Evolutionary conservation across 2,888 invertebrate species (phyloP).

Genomic region (Caenorhabditis panamensis): DNA sequence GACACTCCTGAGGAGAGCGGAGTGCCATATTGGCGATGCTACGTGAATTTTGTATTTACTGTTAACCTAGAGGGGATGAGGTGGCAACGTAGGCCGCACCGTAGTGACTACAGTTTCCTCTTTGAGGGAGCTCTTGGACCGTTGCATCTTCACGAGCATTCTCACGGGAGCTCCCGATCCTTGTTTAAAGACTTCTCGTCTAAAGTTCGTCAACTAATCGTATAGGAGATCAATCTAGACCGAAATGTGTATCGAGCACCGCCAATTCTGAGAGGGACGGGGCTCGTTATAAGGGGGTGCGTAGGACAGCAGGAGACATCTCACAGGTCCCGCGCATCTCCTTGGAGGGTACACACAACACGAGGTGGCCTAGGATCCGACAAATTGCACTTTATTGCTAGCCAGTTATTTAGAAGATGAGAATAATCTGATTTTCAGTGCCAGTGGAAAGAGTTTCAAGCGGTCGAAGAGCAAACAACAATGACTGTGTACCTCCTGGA

Average conservation of each 20-base stretch:
- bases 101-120: not conserved
- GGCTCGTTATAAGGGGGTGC: not conserved
- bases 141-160: constrained; percentile 22
- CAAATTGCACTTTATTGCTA: too few species aligned
- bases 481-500: constrained; percentile 24
- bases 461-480: constrained; percentile 42
- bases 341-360: not conserved
- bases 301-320: not conserved
- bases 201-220: constrained; percentile 26
- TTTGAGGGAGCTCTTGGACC: constrained; percentile 22
- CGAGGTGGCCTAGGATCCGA: not conserved
- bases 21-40: constrained; percentile 23
- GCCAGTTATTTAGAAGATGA: not conserved
- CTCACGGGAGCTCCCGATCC: constrained; percentile 19
- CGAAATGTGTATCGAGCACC: constrained; percentile 18
- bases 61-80: not conserved
- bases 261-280: not conserved
- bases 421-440: constrained; percentile 30
- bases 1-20: constrained; percentile 18
- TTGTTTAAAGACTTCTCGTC: constrained; percentile 2
- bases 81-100: not conserved
- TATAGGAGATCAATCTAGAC: constrained; percentile 34
- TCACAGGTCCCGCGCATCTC: constrained; percentile 8
- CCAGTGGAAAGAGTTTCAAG: constrained; percentile 44
- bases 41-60: constrained; percentile 12